Evolutionary conservation across 2,888 invertebrate species (phyloP).

Genomic region (Shargacucullia verbasci): DNA sequence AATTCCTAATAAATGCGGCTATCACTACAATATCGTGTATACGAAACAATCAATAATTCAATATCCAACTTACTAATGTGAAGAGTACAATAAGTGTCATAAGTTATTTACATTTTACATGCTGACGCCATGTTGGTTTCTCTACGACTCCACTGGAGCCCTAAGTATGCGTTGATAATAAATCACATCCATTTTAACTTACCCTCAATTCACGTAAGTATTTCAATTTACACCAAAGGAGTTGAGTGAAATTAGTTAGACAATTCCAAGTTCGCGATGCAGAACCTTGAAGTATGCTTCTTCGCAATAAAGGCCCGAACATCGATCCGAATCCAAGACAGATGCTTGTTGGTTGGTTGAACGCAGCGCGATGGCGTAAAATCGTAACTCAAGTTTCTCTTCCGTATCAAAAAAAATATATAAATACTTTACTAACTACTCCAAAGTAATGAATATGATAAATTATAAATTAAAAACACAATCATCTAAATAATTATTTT

Average conservation of each 20-base stretch:
- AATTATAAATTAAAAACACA: slow-evolving; percentile 29
- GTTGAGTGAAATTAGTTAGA: slow-evolving; percentile 89
- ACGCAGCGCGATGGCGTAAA: slow-evolving; percentile 71
- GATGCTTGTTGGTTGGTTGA: slow-evolving; percentile 77
- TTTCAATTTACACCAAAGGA: slow-evolving; percentile 90
- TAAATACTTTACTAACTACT: slow-evolving; percentile 4
- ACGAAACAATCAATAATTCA: slow-evolving; percentile 30
- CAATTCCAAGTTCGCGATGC: slow-evolving; percentile 92
- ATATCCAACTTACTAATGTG: slow-evolving; percentile 53
- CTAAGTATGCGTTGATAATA: slow-evolving; percentile 69
- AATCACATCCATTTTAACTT: slow-evolving; percentile 71
- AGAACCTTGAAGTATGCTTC: slow-evolving; percentile 91
- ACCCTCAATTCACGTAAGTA: slow-evolving; percentile 86
- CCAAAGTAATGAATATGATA: slow-evolving; percentile 9
- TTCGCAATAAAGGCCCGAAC: slow-evolving; percentile 91
- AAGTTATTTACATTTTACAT: slow-evolving; percentile 87
- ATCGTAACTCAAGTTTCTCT: slow-evolving; percentile 59
- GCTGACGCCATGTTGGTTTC: slow-evolving; percentile 88
- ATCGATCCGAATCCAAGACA: slow-evolving; percentile 90
- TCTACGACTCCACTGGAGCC: slow-evolving; percentile 78
- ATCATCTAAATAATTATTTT: slow-evolving; percentile 8
- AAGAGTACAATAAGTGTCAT: slow-evolving; percentile 72
- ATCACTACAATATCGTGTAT: slow-evolving; percentile 31
- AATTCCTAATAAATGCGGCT: slow-evolving; percentile 5
- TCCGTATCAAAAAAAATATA: slow-evolving; percentile 52